Evolutionary conservation across 2,797 vertebrate species (phyloP), one percentile per base, ranked within the genome.

Genomic region (Syncerus caffer): DNA sequence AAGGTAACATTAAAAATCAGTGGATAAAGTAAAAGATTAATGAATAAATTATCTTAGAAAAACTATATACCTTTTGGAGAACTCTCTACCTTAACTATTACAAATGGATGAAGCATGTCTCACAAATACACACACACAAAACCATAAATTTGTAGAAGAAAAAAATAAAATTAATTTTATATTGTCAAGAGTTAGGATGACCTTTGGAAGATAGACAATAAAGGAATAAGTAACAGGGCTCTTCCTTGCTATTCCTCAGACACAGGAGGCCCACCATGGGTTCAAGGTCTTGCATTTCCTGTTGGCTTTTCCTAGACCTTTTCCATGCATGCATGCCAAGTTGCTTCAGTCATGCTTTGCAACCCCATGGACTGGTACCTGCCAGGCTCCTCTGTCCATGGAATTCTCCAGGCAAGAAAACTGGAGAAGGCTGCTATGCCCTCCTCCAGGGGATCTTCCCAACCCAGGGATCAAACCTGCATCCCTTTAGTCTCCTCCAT

Each of bases 31-130:
- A 90, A 92, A 89, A 50, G 13, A 11, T 45, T 82, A 84, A 0
- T 93, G 38, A 91, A 50, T 83, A 92, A 96, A 78, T 93, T 89
- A 23, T 50, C 67, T 92, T 85, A 21, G 60, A 90, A 90, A 87
- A 90, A 86, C 7, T 60, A 89, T 3, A 51, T 55, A 57, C 7
- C 38, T 80, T 95, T 57, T 50, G 45, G n/a, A 71, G 82, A 76
- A 31, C 62, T 62, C 23, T 91, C 53, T 71, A 85, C 31, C 4
- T 76, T 71, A 92, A 90, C 42, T 7, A 13, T 95, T 74, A 89
- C 19, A 62, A 82, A 38, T 89, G 45, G 29, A 67, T 89, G 57
- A 85, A 89, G 9, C 82, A 67, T 78, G 10, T 80, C 47, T 31
- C 47, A 51, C 29, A 51, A 31, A 42, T 6, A 90, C 2, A 67